Evolutionary conservation across 2,797 vertebrate species (phyloP).

Genomic region (Danio albolineatus): DNA sequence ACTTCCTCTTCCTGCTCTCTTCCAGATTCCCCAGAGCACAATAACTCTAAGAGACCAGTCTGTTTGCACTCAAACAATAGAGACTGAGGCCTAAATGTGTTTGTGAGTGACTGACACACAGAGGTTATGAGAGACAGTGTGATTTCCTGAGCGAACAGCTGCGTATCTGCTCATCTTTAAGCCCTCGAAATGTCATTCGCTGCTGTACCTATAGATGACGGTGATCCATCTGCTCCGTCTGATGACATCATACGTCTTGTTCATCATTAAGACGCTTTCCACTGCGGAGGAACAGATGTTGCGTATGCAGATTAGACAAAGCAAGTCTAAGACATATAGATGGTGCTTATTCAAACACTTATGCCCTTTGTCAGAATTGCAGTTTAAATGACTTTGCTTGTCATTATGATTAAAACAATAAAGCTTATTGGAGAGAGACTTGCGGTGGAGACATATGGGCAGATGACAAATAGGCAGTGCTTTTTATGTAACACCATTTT

Average conservation of each 20-base stretch:
- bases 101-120: conserved; percentile 21
- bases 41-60: conserved; percentile 49
- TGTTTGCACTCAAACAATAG: conserved; percentile 33
- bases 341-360: conserved; percentile 51
- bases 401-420: conserved; percentile 26
- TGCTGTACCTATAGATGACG: conserved; percentile 61
- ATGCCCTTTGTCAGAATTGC: conserved; percentile 39
- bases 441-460: background rate
- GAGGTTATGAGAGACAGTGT: conserved; percentile 12
- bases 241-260: conserved; percentile 60
- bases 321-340: conserved; percentile 45
- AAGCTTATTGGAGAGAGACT: conserved; percentile 22
- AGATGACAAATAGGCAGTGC: too few species aligned
- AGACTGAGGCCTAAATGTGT: conserved; percentile 32
- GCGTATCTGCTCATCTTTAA: conserved; percentile 58
- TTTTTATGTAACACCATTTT: too few species aligned
- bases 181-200: conserved; percentile 58
- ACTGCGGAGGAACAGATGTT: conserved; percentile 57
- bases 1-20: conserved; percentile 41
- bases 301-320: conserved; percentile 59
- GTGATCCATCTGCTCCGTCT: conserved; percentile 61
- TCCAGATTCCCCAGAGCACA: conserved; percentile 25
- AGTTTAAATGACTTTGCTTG: conserved; percentile 52
- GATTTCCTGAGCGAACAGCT: conserved; percentile 59
- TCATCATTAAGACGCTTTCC: conserved; percentile 60